phyloP scores from a whole-genome alignment of 2,888 invertebrate genomes.

The Carcina quercana region DNA sequence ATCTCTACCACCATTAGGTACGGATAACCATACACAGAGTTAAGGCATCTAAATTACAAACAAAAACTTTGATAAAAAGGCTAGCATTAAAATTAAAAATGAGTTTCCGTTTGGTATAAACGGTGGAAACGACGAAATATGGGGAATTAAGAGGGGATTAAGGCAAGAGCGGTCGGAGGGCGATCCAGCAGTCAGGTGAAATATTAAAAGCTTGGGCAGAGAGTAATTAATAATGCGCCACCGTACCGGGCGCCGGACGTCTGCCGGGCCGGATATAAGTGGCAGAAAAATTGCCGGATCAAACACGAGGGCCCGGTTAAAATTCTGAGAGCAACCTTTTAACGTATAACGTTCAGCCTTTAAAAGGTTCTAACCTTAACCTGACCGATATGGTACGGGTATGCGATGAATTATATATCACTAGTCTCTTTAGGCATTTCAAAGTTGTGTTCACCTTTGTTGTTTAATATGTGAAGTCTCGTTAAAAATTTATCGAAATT shows the following conservation, averaged over 20 bases:
- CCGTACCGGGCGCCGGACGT: conserved; percentile 34
- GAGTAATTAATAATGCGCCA: conserved; percentile 65
- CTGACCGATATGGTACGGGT: conserved; percentile 26
- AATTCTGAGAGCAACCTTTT: conserved; percentile 46
- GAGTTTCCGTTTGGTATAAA: conserved; percentile 40
- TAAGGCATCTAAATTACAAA: too few species aligned
- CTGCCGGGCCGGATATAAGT: conserved; percentile 48
- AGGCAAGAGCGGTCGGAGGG: conserved; percentile 42
- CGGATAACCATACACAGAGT: too few species aligned
- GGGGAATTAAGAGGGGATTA: conserved; percentile 60
- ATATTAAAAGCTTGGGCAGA: conserved; percentile 61
- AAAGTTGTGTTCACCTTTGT: too few species aligned
- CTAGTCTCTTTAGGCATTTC: neutral
- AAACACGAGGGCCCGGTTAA: conserved; percentile 40
- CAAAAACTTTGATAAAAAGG: too few species aligned
- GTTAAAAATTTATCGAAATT: too few species aligned
- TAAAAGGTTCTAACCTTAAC: conserved; percentile 29
- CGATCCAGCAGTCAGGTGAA: conserved; percentile 58
- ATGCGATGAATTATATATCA: conserved; percentile 27
- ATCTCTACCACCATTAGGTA: too few species aligned
- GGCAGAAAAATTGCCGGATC: conserved; percentile 62
- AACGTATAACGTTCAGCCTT: conserved; percentile 34
- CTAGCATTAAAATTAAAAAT: conserved; percentile 41
- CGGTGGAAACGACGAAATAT: conserved; percentile 52
- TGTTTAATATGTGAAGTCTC: too few species aligned